Conservation (phyloP, 2,797 vertebrate genomes). For the Centroberyx gerrardi region DNA sequence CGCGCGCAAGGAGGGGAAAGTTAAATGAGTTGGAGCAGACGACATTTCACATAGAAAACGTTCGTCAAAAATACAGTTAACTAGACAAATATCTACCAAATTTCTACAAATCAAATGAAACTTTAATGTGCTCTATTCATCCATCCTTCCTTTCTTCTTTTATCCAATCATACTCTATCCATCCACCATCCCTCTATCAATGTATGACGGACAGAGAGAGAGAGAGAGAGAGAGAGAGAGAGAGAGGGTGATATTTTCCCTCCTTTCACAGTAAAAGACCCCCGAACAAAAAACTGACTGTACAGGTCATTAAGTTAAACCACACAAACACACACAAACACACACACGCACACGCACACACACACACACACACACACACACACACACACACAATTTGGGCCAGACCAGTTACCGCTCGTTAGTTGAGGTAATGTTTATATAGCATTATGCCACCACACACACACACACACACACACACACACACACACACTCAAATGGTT, state of each 20-base stretch:
- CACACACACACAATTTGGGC: slow-evolving; percentile 59
- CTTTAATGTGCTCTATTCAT: background rate
- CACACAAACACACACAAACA: slow-evolving; percentile 7
- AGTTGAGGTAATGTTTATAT: slow-evolving; percentile 91
- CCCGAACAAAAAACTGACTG: slow-evolving; percentile 75
- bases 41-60: background rate
- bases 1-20: no score
- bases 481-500: slow-evolving; percentile 41
- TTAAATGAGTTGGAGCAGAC: no score
- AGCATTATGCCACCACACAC: slow-evolving; percentile 83
- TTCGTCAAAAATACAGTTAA: background rate
- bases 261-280: slow-evolving; percentile 57
- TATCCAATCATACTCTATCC: no score
- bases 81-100: background rate
- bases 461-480: slow-evolving; percentile 55
- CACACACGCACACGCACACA: slow-evolving; percentile 44
- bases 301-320: slow-evolving; percentile 77
- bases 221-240: slow-evolving; percentile 2
- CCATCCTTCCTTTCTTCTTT: background rate
- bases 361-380: slow-evolving; percentile 40
- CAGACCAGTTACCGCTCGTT: slow-evolving; percentile 85
- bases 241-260: slow-evolving; percentile 12
- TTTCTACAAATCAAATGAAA: no score
- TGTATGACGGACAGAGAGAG: background rate
- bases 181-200: slow-evolving; percentile 11